Base-by-base conservation (phyloP, 2,888 invertebrate genomes). In the Onchidella celtica region DNA sequence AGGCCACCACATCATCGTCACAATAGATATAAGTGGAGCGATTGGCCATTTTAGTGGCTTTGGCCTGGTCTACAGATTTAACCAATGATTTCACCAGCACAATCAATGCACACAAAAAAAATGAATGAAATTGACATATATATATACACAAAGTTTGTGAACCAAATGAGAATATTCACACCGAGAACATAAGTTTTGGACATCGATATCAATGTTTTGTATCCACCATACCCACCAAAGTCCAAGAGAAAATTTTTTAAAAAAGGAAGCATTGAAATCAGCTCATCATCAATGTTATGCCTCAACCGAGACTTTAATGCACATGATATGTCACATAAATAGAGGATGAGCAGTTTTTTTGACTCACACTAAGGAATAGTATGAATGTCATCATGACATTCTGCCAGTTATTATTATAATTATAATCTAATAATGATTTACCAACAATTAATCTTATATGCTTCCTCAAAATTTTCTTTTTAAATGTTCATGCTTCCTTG, bases 11-110 rank as follows among this genome's bases (percentile, higher is more conserved):
- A 78, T 81, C 81, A 66, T 79, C 83, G 24, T 84, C 84, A 81
- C 84, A 83, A 69, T 83, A 84, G 38, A 84, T 80, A 65, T 74
- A 82, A 40, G 82, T 78, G n/a, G 82, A 76, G n/a, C 82, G 79
- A 61, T 80, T 77, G 17, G 34, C 63, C 11, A 66, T 38, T 78
- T 82, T 83, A 55, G 75, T 78, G 40, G 70, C 79, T 77, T 83
- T 84, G 36, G 82, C 81, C 47, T 77, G 76, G 57, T 77, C 72
- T 72, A 72, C 40, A 68, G 24, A 59, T 27, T 32, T 21, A 55
- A 63, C 3, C 24, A 1, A 6, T 17, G 1, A 21, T 36, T 21
- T 1, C 24, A 69, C 27, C n/a, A 17, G 27, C 9, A 38, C 40
- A 38, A n/a, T n/a, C n/a, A n/a, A n/a, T 38, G 24, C 38, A 70